These are phyloP conservation scores for Zaprionus ghesquierei DNA, from an alignment of 1,140 invertebrate species.

Conservation along the genomic window DNA sequence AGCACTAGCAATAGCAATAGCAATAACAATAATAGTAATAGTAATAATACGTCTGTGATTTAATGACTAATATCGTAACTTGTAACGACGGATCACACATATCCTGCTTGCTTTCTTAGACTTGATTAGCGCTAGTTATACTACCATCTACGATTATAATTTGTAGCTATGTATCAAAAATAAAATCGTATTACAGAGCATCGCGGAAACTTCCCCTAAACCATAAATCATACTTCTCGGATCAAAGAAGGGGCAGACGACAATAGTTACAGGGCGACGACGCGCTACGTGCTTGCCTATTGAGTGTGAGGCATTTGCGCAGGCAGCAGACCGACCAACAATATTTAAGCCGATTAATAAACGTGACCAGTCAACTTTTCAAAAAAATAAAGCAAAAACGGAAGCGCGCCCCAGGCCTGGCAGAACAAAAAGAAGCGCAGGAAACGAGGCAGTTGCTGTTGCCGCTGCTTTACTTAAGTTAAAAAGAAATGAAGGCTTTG, in stretches of 20 bases:
- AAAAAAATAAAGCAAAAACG: conserved; percentile 45
- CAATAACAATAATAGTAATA: conserved; percentile 32
- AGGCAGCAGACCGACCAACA: conserved; percentile 11
- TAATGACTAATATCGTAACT: conserved; percentile 74
- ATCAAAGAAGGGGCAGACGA: conserved; percentile 25
- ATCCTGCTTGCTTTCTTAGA: conserved; percentile 73
- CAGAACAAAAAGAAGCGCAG: conserved; percentile 23
- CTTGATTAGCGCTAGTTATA: conserved; percentile 75
- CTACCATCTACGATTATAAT: conserved; percentile 58
- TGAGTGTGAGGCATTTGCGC: conserved; percentile 47
- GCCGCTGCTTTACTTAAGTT: conserved; percentile 23
- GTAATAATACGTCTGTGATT: conserved; percentile 82
- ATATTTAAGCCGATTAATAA: conserved; percentile 71
- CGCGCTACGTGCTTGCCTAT: conserved; percentile 52
- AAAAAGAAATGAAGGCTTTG: conserved; percentile 15
- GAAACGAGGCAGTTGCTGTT: conserved; percentile 33
- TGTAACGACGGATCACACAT: conserved; percentile 67
- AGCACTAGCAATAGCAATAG: conserved; percentile 37
- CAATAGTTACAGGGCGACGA: conserved; percentile 38
- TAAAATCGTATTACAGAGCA: background rate
- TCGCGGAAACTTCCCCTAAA: conserved; percentile 14
- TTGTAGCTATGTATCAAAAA: conserved; percentile 60
- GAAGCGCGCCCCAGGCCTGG: conserved; percentile 36
- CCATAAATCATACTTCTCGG: conserved; percentile 15
- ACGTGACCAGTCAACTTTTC: conserved; percentile 60